phyloP scores from a whole-genome alignment of 2,888 invertebrate species.

The Amaurobius ferox region DNA sequence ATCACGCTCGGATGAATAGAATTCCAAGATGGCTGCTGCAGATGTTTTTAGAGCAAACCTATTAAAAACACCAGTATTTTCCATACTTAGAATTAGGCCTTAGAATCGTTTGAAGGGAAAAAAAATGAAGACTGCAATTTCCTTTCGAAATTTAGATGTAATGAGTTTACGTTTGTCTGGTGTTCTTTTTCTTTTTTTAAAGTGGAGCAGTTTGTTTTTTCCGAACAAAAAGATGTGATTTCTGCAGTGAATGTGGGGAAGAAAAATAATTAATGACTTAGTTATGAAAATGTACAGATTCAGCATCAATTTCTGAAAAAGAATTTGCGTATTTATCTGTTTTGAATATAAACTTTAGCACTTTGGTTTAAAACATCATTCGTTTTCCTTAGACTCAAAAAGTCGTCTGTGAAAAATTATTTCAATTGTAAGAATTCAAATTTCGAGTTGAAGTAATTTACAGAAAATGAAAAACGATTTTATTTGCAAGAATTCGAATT shows the following conservation, averaged over 20 bases:
- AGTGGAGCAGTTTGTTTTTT: slow-evolving; percentile 4
- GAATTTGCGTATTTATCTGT: background rate
- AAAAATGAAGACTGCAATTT: background rate
- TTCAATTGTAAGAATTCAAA: no score
- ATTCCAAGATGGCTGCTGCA: no score
- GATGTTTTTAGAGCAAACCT: no score
- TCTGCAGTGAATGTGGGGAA: background rate
- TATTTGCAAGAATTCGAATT: no score
- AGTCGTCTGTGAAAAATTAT: no score
- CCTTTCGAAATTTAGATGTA: background rate
- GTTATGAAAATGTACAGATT: background rate
- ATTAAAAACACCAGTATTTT: no score
- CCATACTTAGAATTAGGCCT: background rate
- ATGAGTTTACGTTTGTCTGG: background rate
- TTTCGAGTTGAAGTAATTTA: no score
- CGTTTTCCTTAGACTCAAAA: background rate
- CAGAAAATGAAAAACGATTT: no score
- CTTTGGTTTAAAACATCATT: background rate
- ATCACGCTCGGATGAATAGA: no score
- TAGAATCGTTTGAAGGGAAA: background rate
- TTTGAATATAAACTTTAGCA: background rate
- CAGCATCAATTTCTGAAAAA: background rate
- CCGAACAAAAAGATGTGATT: background rate
- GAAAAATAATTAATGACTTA: background rate
- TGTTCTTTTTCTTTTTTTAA: background rate